phyloP scores from a whole-genome alignment of 2,888 invertebrate species.

The Acrobasis repandana region DNA sequence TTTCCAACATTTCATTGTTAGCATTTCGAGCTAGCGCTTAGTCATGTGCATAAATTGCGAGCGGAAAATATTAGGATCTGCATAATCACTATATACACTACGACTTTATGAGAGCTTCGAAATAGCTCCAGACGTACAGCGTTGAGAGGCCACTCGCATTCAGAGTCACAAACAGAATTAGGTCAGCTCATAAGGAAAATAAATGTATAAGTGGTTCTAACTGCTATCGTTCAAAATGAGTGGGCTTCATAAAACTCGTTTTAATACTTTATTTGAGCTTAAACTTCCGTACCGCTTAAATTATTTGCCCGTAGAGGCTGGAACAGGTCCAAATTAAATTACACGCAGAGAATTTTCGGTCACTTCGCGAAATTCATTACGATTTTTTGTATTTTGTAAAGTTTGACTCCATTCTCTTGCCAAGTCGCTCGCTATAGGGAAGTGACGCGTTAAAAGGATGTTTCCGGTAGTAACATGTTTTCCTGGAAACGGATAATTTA shows the following conservation, averaged over 20 bases:
- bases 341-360: conserved; percentile 69
- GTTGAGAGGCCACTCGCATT: conserved; percentile 23
- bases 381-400: conserved; percentile 51
- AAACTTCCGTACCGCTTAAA: conserved; percentile 77
- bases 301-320: conserved; percentile 75
- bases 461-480: conserved; percentile 10
- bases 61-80: conserved; percentile 49
- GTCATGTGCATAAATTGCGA: conserved; percentile 51
- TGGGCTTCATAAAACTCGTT: conserved; percentile 71
- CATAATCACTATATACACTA: conserved; percentile 45
- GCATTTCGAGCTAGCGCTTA: conserved; percentile 52
- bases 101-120: conserved; percentile 19
- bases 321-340: conserved; percentile 79
- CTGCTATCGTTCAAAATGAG: conserved; percentile 73
- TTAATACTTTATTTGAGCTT: conserved; percentile 78
- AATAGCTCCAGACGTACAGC: not conserved
- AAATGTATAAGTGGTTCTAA: conserved; percentile 64
- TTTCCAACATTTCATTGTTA: conserved; percentile 61
- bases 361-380: conserved; percentile 67
- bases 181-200: conserved; percentile 62
- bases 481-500: not conserved
- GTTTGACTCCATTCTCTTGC: conserved; percentile 2
- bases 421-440: not conserved
- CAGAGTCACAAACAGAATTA: conserved; percentile 38
- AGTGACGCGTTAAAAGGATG: not conserved